These are phyloP conservation scores for Zalophus californianus DNA, from an alignment of 2,797 vertebrate species.

Conservation along the genomic window DNA sequence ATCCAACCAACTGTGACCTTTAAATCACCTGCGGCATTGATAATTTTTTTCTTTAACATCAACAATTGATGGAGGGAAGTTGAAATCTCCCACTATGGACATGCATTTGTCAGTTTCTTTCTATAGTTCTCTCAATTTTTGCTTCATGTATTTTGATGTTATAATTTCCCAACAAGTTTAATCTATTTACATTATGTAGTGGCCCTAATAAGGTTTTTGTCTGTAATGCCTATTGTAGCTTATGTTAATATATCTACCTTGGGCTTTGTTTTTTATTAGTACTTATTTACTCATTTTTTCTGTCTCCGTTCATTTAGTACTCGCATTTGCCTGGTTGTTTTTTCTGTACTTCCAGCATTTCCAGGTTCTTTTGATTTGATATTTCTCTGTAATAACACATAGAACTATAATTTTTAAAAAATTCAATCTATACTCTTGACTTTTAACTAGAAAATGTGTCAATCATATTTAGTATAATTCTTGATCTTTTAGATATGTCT, in stretches of 20 bases:
- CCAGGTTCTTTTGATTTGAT: not conserved
- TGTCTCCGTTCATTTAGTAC: not conserved
- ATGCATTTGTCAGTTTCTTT: not conserved
- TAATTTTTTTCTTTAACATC: not conserved
- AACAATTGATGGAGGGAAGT: not conserved
- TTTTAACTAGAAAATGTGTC: not conserved
- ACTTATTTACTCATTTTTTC: not conserved
- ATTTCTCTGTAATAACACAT: not conserved
- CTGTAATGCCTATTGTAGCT: not conserved
- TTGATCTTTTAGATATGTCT: not conserved
- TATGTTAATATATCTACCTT: not conserved
- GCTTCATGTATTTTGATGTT: not conserved
- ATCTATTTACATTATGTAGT: not conserved
- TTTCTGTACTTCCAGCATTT: not conserved
- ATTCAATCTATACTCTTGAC: not conserved
- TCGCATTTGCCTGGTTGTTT: not conserved
- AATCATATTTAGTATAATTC: not conserved
- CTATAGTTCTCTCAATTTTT: not conserved
- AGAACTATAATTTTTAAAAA: not conserved
- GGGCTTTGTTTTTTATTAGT: not conserved
- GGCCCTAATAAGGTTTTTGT: not conserved
- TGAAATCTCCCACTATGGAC: not conserved
- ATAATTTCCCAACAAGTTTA: not conserved
- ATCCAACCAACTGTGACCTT: not conserved
- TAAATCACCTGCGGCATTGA: not conserved